Base-by-base conservation (phyloP, 2,888 invertebrate genomes). In the Plagodis pulveraria region DNA sequence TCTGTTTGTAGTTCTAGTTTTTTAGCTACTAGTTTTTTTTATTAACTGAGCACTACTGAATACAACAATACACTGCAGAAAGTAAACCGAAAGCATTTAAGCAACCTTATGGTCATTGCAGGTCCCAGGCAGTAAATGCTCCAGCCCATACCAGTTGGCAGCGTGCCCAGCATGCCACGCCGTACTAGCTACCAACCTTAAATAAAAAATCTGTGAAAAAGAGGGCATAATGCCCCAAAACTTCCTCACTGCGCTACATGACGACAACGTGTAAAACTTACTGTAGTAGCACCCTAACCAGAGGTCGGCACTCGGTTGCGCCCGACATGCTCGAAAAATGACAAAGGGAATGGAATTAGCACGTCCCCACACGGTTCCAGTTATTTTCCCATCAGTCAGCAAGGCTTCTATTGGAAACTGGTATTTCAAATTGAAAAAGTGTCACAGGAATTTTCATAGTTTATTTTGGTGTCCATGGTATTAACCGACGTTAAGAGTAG, bases 261-360 rank as follows among this genome's bases (percentile, higher is more conserved):
- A 5, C 6, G 10, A 5, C 52, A 54, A 45, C 40, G 51, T 49
- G 48, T 7, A 9, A 34, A 42, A 53, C 33, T 40, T 53, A 44
- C 49, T 56, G 56, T 45, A 49, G 49, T 56, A 56, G 46, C 45
- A 10, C 50, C 55, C 43, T 49, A 2, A 36, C 44, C 35, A 43
- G 43, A 32, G 43, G 1, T 22, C 34, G 32, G 43, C 48, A 43
- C 22, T 45, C n/a, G 8, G 40, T 45, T 45, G 10, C 6, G 48
- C 9, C 22, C 45, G 47, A 55, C 48, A 34, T 50, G 43, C 44
- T 51, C n/a, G 41, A 40, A 59, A 56, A 56, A 52, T 60, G 52
- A 55, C 56, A 60, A 60, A 62, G 48, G 45, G 51, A 54, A 54
- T 43, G 22, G 57, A 58, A 53, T 56, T 58, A 50, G 55, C 55